Base-by-base conservation (phyloP, 2,113 vertebrate species). In the Limnothrissa miodon region DNA sequence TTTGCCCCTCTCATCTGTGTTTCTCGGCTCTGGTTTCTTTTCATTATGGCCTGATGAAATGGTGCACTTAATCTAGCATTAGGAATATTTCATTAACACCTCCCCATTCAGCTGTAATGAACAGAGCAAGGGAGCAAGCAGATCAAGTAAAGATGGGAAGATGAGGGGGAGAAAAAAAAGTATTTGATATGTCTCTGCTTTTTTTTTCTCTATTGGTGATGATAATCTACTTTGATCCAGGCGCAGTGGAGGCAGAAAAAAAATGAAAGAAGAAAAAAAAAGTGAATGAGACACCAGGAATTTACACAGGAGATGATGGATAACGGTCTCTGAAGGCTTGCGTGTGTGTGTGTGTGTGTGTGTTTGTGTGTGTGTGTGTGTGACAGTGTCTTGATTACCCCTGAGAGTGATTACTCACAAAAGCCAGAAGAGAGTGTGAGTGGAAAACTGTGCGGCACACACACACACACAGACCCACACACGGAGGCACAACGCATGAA, bases 271-370 rank as follows among this genome's bases (percentile, higher is more conserved):
- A 29, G 29, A 62, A 62, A 62, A 29, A 7, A 29, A 1, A 0
- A 53, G 51, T 13, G 48, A 51, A 53, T 53, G 51, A 56, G 51
- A 56, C 51, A 56, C 21, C 51, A 56, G 21, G 59, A 33, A 74
- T 74, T 74, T 36, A 36, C 66, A 74, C 66, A 74, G 66, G 10
- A 74, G 66, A 74, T 74, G 66, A 74, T 74, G 66, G 66, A 74
- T 74, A 74, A 36, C 33, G 15, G 29, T 74, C 10, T 33, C 33
- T 74, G 66, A 74, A 36, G 29, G 66, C 29, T 5, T 74, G 9
- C 13, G 4, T 66, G 7, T 66, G 1, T 70, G 7, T 70, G 7
- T 36, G 25, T 70, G 11, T 70, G 25, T 70, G 25, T 70, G 8
- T 13, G 25, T 70, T 25, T 70, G 62, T 70, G 62, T 70, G 62